Evolutionary conservation across 2,888 invertebrate genomes (phyloP), one percentile per base, ranked within the genome.

Genomic region (Pandemis heparana): DNA sequence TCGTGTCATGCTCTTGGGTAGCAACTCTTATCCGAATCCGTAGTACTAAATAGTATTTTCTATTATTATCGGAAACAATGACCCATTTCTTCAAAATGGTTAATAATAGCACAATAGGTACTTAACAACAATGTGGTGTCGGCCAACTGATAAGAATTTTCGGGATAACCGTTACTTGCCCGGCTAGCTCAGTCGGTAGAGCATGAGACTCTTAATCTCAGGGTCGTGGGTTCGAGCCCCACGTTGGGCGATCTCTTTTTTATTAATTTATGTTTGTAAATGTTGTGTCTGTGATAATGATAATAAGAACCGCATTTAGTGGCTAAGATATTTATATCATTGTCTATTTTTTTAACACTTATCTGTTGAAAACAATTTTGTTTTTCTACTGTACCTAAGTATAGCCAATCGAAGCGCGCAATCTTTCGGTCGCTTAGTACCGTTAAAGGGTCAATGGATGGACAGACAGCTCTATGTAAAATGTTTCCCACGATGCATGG

Each of bases 171-270:
- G 0, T 0, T 0, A 10, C 46, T 80, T 86, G 94, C 94, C 94
- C 93, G 94, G 94, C 94, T 94, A 94, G 94, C 94, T 94, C 93
- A 94, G 94, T 94, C 94, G 93, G 94, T 94, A 94, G 94, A 94
- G 94, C 94, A 94, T 94, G 95, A 95, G 95, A 95, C 95, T 95
- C 95, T 95, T 95, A 95, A 95, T 95, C 95, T 95, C 95, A 95
- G 95, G 95, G 95, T 95, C 95, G 95, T 95, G 95, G 95, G 95
- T 95, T 95, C 95, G 95, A 95, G 95, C 95, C 95, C 95, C 95
- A 95, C 95, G 95, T 95, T 95, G 95, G 95, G 95, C 95, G 94
- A 78, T 43, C 71, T 78, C 78, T 83, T 86, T 88, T 84, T 46
- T 61, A 9, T 7, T n/a, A 10, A 14, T 46, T 14, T 23, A 10